Evolutionary conservation across 1,140 invertebrate genomes (phyloP).

Genomic region (Bombus pyrosoma): DNA sequence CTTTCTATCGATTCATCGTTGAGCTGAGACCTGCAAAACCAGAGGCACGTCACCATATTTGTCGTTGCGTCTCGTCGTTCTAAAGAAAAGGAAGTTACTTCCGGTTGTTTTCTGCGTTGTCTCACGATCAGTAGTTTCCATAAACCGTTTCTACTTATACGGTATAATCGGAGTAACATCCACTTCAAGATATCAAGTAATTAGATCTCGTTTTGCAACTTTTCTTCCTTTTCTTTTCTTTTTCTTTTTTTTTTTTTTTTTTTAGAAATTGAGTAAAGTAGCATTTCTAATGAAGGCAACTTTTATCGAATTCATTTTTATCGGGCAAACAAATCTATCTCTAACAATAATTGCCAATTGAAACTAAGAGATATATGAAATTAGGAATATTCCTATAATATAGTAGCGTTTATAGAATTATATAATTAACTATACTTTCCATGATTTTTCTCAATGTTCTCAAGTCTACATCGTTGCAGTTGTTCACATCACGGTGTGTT

Average conservation of each 20-base stretch:
- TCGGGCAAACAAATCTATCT: not conserved
- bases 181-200: not conserved
- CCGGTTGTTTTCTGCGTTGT: not conserved
- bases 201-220: not conserved
- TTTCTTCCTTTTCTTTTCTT: too few relatives aligned
- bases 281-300: too few relatives aligned
- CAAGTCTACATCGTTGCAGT: not conserved
- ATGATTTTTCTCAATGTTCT: not conserved
- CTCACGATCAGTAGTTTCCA: not conserved
- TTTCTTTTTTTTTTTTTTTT: not conserved
- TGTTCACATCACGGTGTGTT: not conserved
- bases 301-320: too few relatives aligned
- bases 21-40: not conserved
- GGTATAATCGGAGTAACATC: not conserved
- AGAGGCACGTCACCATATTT: conserved; percentile 45
- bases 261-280: too few relatives aligned
- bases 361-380: not conserved
- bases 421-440: not conserved
- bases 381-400: not conserved
- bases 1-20: conserved; percentile 42
- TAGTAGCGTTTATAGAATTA: too few relatives aligned
- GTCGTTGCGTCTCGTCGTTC: conserved; percentile 1
- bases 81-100: conserved; percentile 14
- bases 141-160: not conserved
- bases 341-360: not conserved